Evolutionary conservation across 2,797 vertebrate species (phyloP).

Genomic region (Crocidura indochinensis): DNA sequence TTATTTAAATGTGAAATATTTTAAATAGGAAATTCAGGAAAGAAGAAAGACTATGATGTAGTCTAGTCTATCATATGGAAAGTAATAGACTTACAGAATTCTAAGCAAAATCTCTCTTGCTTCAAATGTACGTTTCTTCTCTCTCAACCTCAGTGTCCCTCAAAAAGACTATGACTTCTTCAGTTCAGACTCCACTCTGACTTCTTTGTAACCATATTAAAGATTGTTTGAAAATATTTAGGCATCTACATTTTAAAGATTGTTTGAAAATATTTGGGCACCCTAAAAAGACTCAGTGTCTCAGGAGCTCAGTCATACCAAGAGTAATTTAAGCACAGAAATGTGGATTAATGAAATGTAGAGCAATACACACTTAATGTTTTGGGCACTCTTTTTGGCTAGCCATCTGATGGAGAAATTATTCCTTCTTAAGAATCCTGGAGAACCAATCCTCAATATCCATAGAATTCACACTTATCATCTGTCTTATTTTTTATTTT

Average conservation of each 20-base stretch:
- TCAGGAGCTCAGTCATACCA: too few species aligned
- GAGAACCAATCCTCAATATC: not conserved
- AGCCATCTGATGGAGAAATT: too few species aligned
- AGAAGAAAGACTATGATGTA: not conserved
- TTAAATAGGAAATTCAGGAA: slow-evolving; percentile 30
- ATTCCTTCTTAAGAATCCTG: not conserved
- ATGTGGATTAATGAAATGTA: too few species aligned
- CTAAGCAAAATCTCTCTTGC: not conserved
- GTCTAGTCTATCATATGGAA: slow-evolving; percentile 17
- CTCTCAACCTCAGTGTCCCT: not conserved
- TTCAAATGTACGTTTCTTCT: not conserved
- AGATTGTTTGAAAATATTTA: not conserved
- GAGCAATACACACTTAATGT: too few species aligned
- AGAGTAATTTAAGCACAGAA: too few species aligned
- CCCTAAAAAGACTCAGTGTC: too few species aligned
- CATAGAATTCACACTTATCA: not conserved
- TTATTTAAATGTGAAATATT: slow-evolving; percentile 46
- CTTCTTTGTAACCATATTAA: not conserved
- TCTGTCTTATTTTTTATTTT: not conserved
- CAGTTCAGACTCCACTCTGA: not conserved
- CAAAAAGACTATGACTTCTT: not conserved
- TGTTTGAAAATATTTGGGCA: not conserved
- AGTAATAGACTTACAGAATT: not conserved
- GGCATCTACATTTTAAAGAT: not conserved
- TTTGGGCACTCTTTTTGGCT: too few species aligned